These are phyloP conservation scores for Campaea margaritaria DNA, from an alignment of 2,888 invertebrate species.

Conservation along the genomic window DNA sequence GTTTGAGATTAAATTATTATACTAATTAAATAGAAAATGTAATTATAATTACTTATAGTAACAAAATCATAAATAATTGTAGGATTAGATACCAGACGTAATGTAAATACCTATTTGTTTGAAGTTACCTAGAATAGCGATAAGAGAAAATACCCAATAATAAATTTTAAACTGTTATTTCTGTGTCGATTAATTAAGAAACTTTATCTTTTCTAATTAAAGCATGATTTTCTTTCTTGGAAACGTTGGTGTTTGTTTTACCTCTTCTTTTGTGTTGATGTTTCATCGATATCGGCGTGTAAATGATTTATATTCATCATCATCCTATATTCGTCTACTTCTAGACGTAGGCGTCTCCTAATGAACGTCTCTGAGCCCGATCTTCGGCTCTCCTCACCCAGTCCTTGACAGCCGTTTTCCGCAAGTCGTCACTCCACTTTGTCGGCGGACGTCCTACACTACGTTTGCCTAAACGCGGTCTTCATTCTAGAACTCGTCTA, in stretches of 20 bases:
- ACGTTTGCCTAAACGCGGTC: too few species aligned
- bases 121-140: not conserved
- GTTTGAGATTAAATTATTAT: not conserved
- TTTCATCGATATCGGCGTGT: too few species aligned
- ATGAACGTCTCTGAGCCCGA: too few species aligned
- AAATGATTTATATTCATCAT: too few species aligned
- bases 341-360: too few species aligned
- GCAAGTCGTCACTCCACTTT: too few species aligned
- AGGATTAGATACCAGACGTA: not conserved
- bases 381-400: too few species aligned
- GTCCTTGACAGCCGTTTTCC: too few species aligned
- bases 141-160: not conserved
- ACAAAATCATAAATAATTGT: not conserved
- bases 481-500: too few species aligned
- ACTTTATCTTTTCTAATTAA: constrained; percentile 18
- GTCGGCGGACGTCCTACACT: too few species aligned
- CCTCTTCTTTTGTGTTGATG: not conserved
- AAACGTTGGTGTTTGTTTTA: constrained; percentile 7
- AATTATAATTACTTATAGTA: not conserved
- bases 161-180: constrained; percentile 4
- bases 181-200: constrained; percentile 7
- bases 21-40: not conserved
- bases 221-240: constrained; percentile 17
- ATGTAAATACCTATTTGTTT: constrained; percentile 8
- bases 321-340: too few species aligned